These are phyloP conservation scores for Morinoia aosen DNA, from an alignment of 2,888 invertebrate species.

Conservation along the genomic window DNA sequence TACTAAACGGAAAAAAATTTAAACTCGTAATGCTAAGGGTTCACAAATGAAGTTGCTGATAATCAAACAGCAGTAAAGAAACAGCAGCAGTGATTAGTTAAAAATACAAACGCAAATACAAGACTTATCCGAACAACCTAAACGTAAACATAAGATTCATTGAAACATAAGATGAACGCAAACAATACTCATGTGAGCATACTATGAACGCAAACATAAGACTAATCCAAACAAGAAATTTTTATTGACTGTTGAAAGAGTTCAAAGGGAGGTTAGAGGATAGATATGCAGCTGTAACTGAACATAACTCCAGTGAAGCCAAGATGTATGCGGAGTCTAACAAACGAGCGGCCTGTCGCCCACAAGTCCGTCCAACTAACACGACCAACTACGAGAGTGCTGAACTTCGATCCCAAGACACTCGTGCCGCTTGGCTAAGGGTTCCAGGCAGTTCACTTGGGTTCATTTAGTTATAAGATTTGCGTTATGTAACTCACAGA, in stretches of 20 bases:
- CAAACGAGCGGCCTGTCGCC: background rate
- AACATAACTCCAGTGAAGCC: background rate
- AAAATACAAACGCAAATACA: too few relatives aligned
- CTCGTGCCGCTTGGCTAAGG: background rate
- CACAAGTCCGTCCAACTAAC: background rate
- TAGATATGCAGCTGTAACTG: background rate
- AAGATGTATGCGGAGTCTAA: background rate
- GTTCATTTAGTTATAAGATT: background rate
- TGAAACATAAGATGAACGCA: background rate
- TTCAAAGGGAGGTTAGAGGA: background rate
- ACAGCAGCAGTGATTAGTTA: too few relatives aligned
- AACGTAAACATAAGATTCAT: too few relatives aligned
- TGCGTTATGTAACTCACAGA: background rate
- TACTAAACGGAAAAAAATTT: too few relatives aligned
- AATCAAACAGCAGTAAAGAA: too few relatives aligned
- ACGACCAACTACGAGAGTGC: background rate
- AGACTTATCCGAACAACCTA: too few relatives aligned
- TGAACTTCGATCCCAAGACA: background rate
- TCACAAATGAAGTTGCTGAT: too few relatives aligned
- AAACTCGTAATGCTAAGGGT: too few relatives aligned
- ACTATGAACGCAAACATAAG: background rate
- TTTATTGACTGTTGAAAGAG: background rate
- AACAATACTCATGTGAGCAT: background rate
- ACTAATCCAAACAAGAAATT: background rate
- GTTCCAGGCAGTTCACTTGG: background rate